phyloP scores from a whole-genome alignment of 2,888 invertebrate genomes.

The Brachypterus glaber region DNA sequence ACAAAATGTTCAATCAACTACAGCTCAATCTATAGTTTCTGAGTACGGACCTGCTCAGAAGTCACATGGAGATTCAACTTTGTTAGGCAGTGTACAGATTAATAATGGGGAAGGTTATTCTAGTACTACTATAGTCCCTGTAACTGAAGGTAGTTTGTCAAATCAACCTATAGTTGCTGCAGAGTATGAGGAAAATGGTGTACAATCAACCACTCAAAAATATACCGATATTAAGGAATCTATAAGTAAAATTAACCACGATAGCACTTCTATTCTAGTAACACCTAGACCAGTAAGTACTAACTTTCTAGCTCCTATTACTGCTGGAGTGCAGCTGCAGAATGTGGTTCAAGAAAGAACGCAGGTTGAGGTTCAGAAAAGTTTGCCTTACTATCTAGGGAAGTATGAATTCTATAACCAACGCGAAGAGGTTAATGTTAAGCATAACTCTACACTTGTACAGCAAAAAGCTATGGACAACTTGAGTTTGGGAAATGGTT shows the following conservation, averaged over 20 bases:
- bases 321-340: constrained; percentile 48
- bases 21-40: constrained; percentile 21
- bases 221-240: constrained; percentile 12
- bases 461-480: constrained; percentile 38
- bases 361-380: constrained; percentile 54
- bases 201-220: constrained; percentile 26
- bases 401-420: constrained; percentile 41
- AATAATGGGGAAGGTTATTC: constrained; percentile 14
- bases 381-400: constrained; percentile 46
- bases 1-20: constrained; percentile 22
- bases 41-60: constrained; percentile 18
- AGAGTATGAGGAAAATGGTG: constrained; percentile 30
- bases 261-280: constrained; percentile 38
- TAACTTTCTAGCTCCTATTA: constrained; percentile 51
- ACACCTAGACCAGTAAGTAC: constrained; percentile 49
- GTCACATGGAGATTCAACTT: constrained; percentile 10
- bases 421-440: constrained; percentile 27
- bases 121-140: constrained; percentile 17
- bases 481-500: constrained; percentile 41
- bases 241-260: constrained; percentile 28
- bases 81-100: constrained; percentile 12
- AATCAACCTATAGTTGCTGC: constrained; percentile 38
- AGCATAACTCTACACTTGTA: constrained; percentile 25
- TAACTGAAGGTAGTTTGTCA: constrained; percentile 22
- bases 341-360: constrained; percentile 30